phyloP scores from a whole-genome alignment of 2,797 vertebrate genomes.

The Fratercula arctica region DNA sequence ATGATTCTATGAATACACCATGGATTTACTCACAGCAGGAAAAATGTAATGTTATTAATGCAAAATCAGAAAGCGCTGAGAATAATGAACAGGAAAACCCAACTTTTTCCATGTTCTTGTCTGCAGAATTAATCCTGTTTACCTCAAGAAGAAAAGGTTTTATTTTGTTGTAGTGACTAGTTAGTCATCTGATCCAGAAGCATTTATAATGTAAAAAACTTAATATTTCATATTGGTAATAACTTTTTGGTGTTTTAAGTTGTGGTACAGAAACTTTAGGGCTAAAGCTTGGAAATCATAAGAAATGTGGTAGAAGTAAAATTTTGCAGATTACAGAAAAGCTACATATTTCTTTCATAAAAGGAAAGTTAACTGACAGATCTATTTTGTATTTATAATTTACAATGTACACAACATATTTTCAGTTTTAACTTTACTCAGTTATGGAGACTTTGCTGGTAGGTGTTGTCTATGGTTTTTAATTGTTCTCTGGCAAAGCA shows the following conservation, averaged over 20 bases:
- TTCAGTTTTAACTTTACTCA: neutral
- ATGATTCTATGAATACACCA: neutral
- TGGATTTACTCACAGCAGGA: neutral
- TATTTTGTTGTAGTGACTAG: neutral
- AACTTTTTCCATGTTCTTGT: neutral
- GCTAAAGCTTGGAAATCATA: neutral
- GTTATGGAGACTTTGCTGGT: neutral
- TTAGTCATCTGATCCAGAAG: neutral
- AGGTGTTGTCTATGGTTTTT: neutral
- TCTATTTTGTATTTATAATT: neutral
- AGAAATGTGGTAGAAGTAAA: neutral
- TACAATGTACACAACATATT: neutral
- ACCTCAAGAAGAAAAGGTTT: neutral
- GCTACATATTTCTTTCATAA: neutral
- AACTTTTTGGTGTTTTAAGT: neutral
- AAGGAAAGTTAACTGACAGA: neutral
- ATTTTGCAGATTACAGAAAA: neutral
- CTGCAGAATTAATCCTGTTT: neutral
- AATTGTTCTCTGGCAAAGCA: neutral
- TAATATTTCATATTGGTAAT: neutral
- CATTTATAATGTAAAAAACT: neutral
- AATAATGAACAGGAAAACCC: neutral
- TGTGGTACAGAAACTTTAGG: neutral
- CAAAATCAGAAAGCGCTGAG: neutral
- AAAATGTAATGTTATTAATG: neutral